Percentiles rank a stretch among this genome's conserved stretches.
phyloP scores from a whole-genome alignment of 2,797 vertebrate species.

The Mormyrus proboscirostris region DNA sequence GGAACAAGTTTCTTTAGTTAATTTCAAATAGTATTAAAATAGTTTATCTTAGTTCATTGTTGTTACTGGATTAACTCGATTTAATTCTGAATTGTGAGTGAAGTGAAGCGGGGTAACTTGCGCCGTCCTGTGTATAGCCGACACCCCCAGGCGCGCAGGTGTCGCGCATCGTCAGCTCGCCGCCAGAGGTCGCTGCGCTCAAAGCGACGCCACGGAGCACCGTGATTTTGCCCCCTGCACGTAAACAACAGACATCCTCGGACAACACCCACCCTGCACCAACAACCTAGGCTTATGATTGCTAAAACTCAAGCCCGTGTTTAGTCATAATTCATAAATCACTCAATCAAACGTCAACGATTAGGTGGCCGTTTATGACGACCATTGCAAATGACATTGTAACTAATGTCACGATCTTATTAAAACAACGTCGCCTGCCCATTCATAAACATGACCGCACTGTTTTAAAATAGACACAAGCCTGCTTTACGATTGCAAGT shows the following conservation, averaged over 20 bases:
- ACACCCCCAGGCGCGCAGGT: neutral
- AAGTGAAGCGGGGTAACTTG: neutral
- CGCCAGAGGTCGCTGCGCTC: neutral
- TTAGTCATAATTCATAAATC: neutral
- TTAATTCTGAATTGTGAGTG: neutral
- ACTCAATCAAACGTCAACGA: neutral
- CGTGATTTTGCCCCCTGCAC: neutral
- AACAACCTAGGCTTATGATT: neutral
- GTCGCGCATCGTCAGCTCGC: neutral
- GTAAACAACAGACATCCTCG: slow-evolving; percentile 10
- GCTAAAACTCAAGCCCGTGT: neutral
- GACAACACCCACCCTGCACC: slow-evolving; percentile 7
- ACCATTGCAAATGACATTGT: neutral
- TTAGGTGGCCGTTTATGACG: neutral
- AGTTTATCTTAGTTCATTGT: neutral
- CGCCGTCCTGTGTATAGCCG: neutral
- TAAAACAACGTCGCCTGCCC: neutral
- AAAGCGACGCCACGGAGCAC: neutral
- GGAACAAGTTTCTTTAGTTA: neutral
- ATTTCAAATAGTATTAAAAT: neutral
- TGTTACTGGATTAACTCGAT: neutral
- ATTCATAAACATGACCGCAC: neutral
- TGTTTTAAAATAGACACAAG: neutral
- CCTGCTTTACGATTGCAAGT: neutral
- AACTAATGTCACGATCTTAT: neutral